Base-by-base conservation (phyloP, 2,113 vertebrate species). In the Prolemur simus region DNA sequence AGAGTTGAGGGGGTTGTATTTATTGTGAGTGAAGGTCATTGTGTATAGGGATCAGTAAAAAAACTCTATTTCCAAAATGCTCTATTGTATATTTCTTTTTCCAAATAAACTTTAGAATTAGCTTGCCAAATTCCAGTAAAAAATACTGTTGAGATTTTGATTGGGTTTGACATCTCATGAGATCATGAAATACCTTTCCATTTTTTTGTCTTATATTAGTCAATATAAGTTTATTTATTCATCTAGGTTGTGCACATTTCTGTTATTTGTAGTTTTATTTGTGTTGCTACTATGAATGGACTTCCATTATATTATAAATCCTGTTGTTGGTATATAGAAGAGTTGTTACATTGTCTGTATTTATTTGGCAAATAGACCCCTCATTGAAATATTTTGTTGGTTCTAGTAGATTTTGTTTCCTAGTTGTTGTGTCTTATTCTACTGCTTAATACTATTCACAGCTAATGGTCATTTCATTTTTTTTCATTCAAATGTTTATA, bases 211-310 rank as follows among this genome's bases (percentile, higher is more conserved):
- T 11, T 93, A 20, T 47, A 7, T 45, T 78, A 49, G 21, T 45
- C 71, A 49, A 23, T 66, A 23, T 66, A 82, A 56, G 85, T 64
- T 7, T 23, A 45, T 93, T 89, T 68, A 60, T 76, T 87, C 49
- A 81, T 87, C 29, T 78, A 45, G 32, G 20, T 39, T 81, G 4
- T 68, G 2, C 4, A 45, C 6, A 9, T 63, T 95, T 92, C 56
- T 80, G 8, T 83, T 91, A 34, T 83, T 77, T 89, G 87, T 85
- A 68, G 12, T 42, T 88, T 97, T 78, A 68, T 83, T 91, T 77
- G 39, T 80, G 7, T 42, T 81, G 63, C 45, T 89, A n/a, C 23
- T 66, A 1, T 58, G 68, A 93, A 52, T 85, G 58, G 37, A 66
- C 45, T 88, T 85, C 49, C 25, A 20, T n/a, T 52, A 58, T 32